Percentiles rank a stretch among this genome's conserved stretches.
These are phyloP conservation scores for Heliconius aoede DNA, from an alignment of 2,888 invertebrate species.

Conservation along the genomic window DNA sequence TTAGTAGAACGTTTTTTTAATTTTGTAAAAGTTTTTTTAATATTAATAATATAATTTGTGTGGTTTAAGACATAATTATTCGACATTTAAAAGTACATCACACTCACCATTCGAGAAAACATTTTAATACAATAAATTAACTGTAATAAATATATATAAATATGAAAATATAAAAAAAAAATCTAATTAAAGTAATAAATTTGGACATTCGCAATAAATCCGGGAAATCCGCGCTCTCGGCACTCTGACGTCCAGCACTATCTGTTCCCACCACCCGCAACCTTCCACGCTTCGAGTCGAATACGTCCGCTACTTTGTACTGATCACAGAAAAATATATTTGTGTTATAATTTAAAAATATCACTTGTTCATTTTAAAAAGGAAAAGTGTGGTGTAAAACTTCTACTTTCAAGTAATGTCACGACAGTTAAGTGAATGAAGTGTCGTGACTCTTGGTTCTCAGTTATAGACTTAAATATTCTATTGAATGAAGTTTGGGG, in stretches of 20 bases:
- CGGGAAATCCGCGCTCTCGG: slow-evolving; percentile 70
- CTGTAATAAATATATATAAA: not conserved
- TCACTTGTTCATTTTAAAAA: too few relatives aligned
- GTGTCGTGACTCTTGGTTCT: too few relatives aligned
- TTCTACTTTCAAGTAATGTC: too few relatives aligned
- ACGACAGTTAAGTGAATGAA: too few relatives aligned
- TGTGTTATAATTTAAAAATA: not conserved
- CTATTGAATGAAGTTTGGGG: too few relatives aligned
- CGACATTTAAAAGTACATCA: too few relatives aligned
- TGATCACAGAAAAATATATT: slow-evolving; percentile 53
- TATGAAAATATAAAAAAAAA: slow-evolving; percentile 39
- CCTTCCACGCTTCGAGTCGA: slow-evolving; percentile 77
- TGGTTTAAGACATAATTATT: too few relatives aligned
- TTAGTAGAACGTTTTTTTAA: too few relatives aligned
- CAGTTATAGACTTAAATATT: too few relatives aligned
- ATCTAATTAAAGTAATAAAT: slow-evolving; percentile 47
- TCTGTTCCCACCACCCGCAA: slow-evolving; percentile 78
- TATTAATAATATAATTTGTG: too few relatives aligned
- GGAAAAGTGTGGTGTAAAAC: too few relatives aligned
- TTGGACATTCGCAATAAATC: slow-evolving; percentile 64
- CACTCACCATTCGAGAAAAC: not conserved
- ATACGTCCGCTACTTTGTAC: slow-evolving; percentile 64
- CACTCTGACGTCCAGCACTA: slow-evolving; percentile 71
- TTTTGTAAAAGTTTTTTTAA: too few relatives aligned
- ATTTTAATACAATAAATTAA: not conserved